Percentiles rank a stretch among this genome's conserved stretches.
Evolutionary conservation across 2,797 vertebrate species (phyloP).

Genomic region (Acanthurus tractus): DNA sequence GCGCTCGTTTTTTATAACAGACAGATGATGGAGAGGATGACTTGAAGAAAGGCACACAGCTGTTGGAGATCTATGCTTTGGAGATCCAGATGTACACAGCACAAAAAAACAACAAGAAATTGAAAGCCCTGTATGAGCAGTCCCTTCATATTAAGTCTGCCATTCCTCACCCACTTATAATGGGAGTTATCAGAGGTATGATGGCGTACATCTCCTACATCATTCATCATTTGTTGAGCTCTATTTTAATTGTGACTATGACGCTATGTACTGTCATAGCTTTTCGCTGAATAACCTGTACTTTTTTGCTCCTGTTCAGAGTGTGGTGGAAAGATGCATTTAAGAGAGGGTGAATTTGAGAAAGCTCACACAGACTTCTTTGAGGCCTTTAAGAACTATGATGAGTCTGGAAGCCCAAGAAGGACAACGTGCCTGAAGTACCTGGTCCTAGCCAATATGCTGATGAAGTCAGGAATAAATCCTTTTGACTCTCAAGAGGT

Average conservation of each 20-base stretch:
- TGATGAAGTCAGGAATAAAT: slow-evolving; percentile 99
- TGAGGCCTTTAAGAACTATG: slow-evolving; percentile 99
- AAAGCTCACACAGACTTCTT: slow-evolving; percentile 99
- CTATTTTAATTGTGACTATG: neutral
- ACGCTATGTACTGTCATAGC: neutral
- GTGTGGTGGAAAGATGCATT: slow-evolving; percentile 99
- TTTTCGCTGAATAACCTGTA: slow-evolving; percentile 35
- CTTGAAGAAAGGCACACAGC: slow-evolving; percentile 98
- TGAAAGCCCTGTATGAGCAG: slow-evolving; percentile 98
- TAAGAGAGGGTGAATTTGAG: slow-evolving; percentile 99
- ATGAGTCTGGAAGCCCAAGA: slow-evolving; percentile 98
- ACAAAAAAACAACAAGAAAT: slow-evolving; percentile 99
- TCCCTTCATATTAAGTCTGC: slow-evolving; percentile 99
- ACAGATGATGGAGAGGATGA: slow-evolving; percentile 99
- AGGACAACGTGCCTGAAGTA: slow-evolving; percentile 99
- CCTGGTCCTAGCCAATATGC: slow-evolving; percentile 99
- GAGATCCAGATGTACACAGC: slow-evolving; percentile 99
- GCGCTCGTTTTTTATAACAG: slow-evolving; percentile 69
- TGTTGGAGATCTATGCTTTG: slow-evolving; percentile 98
- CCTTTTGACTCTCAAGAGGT: slow-evolving; percentile 99
- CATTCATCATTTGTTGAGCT: neutral
- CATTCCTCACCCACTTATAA: slow-evolving; percentile 98
- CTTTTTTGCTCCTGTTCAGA: slow-evolving; percentile 82
- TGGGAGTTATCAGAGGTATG: slow-evolving; percentile 98
- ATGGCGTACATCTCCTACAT: neutral